A percentile compares a stretch with the other conserved stretches of the same genome.
Evolutionary conservation across 2,113 vertebrate species (phyloP).

Genomic region (Capra hircus): DNA sequence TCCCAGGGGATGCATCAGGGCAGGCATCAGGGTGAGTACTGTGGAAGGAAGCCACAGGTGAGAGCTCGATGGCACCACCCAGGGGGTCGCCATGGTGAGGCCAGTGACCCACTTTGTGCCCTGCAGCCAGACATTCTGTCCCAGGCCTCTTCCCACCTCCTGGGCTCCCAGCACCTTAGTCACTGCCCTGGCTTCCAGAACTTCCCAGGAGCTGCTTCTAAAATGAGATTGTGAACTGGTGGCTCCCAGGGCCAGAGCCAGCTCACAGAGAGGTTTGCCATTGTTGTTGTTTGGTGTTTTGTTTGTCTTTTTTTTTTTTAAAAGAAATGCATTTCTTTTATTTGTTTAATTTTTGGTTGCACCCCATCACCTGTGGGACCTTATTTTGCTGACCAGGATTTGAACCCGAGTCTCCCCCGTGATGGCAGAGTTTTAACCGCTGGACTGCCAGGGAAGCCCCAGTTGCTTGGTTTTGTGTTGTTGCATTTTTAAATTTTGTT

Average conservation of each 20-base stretch:
- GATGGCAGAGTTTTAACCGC: background rate
- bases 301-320: background rate
- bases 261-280: background rate
- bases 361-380: background rate
- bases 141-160: too few species aligned
- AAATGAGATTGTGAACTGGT: background rate
- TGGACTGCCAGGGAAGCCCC: background rate
- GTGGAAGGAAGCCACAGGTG: background rate
- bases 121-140: background rate
- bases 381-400: background rate
- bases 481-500: background rate
- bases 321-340: background rate
- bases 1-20: background rate
- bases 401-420: background rate
- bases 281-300: background rate
- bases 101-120: background rate
- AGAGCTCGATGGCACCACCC: background rate
- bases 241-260: background rate
- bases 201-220: background rate
- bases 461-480: background rate
- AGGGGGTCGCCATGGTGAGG: fast-evolving
- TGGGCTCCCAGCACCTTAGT: background rate
- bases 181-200: background rate
- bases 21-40: background rate
- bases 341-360: background rate